Conservation (phyloP, 1,140 invertebrate species). For the Drosophila suzukii region DNA sequence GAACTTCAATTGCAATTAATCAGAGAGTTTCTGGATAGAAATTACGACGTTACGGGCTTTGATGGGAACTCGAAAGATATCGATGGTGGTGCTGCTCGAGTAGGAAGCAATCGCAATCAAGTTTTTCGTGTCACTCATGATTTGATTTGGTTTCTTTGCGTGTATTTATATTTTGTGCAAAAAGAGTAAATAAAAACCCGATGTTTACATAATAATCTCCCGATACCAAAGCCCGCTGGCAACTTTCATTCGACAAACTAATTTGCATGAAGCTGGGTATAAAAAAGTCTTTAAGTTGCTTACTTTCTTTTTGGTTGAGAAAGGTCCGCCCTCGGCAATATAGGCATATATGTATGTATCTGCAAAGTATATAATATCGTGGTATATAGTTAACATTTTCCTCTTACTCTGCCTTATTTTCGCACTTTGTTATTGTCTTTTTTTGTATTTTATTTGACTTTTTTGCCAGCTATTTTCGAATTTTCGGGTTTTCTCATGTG, state of each 20-base stretch:
- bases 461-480: slow-evolving; percentile 23
- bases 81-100: background rate
- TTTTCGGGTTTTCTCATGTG: slow-evolving; percentile 31
- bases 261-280: slow-evolving; percentile 29
- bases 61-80: slow-evolving; percentile 7
- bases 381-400: slow-evolving; percentile 27
- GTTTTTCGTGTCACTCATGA: slow-evolving; percentile 15
- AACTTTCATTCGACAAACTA: slow-evolving; percentile 55
- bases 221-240: slow-evolving; percentile 10
- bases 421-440: background rate
- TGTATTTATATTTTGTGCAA: slow-evolving; percentile 2
- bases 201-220: slow-evolving; percentile 55
- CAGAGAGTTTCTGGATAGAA: slow-evolving; percentile 6
- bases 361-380: background rate
- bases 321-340: slow-evolving; percentile 51
- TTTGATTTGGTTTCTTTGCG: background rate
- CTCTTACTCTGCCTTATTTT: slow-evolving; percentile 17
- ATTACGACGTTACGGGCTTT: background rate
- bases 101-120: slow-evolving; percentile 33
- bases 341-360: background rate
- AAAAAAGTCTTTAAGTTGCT: slow-evolving; percentile 25
- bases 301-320: slow-evolving; percentile 76
- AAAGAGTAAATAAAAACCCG: slow-evolving; percentile 28
- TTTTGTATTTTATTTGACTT: slow-evolving; percentile 21
- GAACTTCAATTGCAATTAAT: slow-evolving; percentile 47